Evolutionary conservation across 2,113 vertebrate species (phyloP).

Genomic region (Sigmodon hispidus): DNA sequence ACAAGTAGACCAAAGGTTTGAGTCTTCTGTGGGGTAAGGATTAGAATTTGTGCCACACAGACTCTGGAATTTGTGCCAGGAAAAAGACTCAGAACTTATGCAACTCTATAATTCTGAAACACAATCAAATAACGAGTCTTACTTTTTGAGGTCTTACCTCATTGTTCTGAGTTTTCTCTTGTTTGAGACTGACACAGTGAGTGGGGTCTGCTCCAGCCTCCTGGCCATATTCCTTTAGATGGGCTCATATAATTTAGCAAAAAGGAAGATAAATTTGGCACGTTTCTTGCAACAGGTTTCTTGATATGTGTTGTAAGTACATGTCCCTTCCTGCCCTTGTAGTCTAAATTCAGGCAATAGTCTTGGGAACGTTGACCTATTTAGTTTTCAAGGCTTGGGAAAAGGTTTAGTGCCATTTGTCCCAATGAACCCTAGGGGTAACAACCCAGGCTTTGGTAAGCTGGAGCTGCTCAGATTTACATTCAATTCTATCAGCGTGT

Average conservation of each 20-base stretch:
- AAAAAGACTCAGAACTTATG: background rate
- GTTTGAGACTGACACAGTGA: background rate
- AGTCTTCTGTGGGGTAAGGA: background rate
- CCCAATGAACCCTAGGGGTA: background rate
- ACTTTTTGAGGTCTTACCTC: background rate
- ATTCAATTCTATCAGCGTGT: background rate
- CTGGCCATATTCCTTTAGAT: background rate
- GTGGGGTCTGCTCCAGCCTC: background rate
- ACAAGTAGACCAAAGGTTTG: background rate
- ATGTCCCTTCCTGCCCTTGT: background rate
- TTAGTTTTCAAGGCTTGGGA: background rate
- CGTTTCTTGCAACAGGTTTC: background rate
- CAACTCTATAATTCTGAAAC: background rate
- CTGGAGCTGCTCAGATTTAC: background rate
- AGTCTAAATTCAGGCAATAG: background rate
- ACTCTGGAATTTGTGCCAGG: background rate
- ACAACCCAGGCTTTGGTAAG: background rate
- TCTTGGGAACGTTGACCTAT: background rate
- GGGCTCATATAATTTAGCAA: background rate
- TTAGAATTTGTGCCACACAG: background rate
- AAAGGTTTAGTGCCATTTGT: constrained; percentile 14
- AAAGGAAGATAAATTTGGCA: background rate
- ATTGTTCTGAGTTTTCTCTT: background rate
- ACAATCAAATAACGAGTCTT: background rate
- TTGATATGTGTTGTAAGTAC: background rate